Base-by-base conservation (phyloP, 2,797 vertebrate species). In the Neoniphon sammara region DNA sequence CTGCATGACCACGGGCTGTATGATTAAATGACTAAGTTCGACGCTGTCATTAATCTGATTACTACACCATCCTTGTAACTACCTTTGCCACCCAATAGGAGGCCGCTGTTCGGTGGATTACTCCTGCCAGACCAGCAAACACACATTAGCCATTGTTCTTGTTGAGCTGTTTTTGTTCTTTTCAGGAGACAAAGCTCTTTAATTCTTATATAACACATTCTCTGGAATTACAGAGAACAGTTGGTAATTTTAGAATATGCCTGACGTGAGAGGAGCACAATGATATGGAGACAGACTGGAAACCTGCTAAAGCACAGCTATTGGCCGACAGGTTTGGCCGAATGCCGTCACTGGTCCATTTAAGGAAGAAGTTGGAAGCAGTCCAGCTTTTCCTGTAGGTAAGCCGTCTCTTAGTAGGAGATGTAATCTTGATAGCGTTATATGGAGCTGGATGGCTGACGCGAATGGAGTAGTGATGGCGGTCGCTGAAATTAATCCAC, bases 21-120 rank as follows among this genome's bases (percentile, higher is more conserved):
- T 30, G 78, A 89, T 91, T 83, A 89, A 85, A 86, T 86, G 79
- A 59, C 58, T 59, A 39, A 50, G 50, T 61, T 73, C 66, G 55
- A 86, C 66, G 66, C 18, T 36, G 50, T 74, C 81, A 74, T 91
- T 94, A 93, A 94, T 93, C 93, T 77, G 89, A 94, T 94, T 92
- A 90, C 61, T 75, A 58, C 69, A 78, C 65, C 83, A 78, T 74
- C 75, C 70, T 50, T 65, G 56, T 60, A 77, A 78, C 80, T 64
- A 75, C 78, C 78, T 54, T 70, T 65, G 31, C 71, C 63, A 56
- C 39, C 90, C 91, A 91, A 91, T 91, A 70, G 82, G 75, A 78
- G 0, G 54, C 65, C 7, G 66, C 56, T 47, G 56, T 77, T 82
- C 64, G 36, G 66, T 49, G 79, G 89, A 88, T 85, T 91, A 90